Percentiles rank a stretch among this genome's conserved stretches.
These are phyloP conservation scores for Drosophila ustulata DNA, from an alignment of 2,888 invertebrate genomes.

Conservation along the genomic window DNA sequence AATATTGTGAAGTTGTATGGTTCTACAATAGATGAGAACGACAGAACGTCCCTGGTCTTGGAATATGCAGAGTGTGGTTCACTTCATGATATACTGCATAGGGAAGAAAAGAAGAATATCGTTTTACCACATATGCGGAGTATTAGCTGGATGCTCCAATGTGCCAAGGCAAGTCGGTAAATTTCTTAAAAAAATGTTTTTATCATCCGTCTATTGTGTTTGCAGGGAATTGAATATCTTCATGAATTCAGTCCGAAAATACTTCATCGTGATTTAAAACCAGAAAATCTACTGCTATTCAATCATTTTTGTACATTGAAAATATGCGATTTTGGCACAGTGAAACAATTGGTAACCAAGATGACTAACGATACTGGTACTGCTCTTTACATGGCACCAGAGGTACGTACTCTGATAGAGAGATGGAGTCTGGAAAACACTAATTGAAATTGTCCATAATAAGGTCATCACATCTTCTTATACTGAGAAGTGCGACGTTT, in stretches of 20 bases:
- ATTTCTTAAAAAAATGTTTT: not conserved
- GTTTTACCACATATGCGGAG: not conserved
- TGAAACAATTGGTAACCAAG: not conserved
- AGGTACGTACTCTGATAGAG: conserved; percentile 5
- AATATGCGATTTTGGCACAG: conserved; percentile 16
- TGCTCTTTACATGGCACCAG: conserved; percentile 20
- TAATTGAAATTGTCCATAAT: not conserved
- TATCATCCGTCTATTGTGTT: not conserved
- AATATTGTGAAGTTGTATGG: conserved; percentile 10
- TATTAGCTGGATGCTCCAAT: conserved; percentile 24
- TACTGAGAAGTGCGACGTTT: conserved; percentile 22
- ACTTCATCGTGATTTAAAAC: conserved; percentile 18
- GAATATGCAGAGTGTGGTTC: conserved; percentile 26
- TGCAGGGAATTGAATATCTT: conserved; percentile 19
- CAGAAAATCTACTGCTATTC: conserved; percentile 23
- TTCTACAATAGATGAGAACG: not conserved
- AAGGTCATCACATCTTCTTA: not conserved
- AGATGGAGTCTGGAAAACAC: not conserved
- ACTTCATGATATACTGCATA: conserved; percentile 8
- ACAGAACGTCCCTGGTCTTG: conserved; percentile 3
- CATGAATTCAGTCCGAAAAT: conserved; percentile 5
- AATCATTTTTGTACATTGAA: not conserved
- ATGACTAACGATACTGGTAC: conserved; percentile 1
- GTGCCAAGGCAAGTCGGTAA: conserved; percentile 11
- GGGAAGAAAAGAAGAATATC: not conserved